Evolutionary conservation across 2,113 vertebrate species (phyloP), one percentile per base, ranked within the genome.

Genomic region (Dipodomys stephensi): DNA sequence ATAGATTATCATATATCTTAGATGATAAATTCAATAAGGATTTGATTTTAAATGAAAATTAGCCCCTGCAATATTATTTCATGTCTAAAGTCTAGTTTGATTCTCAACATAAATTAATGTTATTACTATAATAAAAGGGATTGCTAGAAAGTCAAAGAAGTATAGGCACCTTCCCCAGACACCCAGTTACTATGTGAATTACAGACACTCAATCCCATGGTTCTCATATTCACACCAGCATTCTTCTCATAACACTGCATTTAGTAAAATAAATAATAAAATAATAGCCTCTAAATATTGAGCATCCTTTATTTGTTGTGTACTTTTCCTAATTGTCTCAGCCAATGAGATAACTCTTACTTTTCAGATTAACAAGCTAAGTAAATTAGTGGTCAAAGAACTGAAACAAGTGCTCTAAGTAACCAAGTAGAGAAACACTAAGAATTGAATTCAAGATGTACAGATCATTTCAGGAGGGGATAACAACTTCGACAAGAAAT

Each of bases 1-100:
- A 39, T 39, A 39, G 39, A 39, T 39, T 39, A n/a, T 32, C 44
- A 72, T 35, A 6, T 84, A 13, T 35, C 10, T 79, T 64, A 84
- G 16, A n/a, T 60, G 32, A 79, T 16, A 92, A 27, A 87, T 87
- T 60, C 32, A 91, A 68, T 67, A 85, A 95, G 85, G 89, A 65
- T 25, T 79, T 2, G 8, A 83, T 71, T 85, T 88, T 10, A 95
- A 76, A 67, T 60, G 20, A 88, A 86, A 4, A 74, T 92, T 83
- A 57, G 22, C 49, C 12, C 4, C 8, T 78, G 27, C 28, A 68
- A 87, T 10, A 83, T 80, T 15, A 57, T 30, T 87, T 57, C 22
- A 28, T 53, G 81, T 65, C 39, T 71, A 44, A 88, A 64, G 16
- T 72, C 20, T 83, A 30, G 78, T 67, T 85, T 86, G 69, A 91